phyloP scores from a whole-genome alignment of 2,797 vertebrate species.

The Myotis pilosus region DNA sequence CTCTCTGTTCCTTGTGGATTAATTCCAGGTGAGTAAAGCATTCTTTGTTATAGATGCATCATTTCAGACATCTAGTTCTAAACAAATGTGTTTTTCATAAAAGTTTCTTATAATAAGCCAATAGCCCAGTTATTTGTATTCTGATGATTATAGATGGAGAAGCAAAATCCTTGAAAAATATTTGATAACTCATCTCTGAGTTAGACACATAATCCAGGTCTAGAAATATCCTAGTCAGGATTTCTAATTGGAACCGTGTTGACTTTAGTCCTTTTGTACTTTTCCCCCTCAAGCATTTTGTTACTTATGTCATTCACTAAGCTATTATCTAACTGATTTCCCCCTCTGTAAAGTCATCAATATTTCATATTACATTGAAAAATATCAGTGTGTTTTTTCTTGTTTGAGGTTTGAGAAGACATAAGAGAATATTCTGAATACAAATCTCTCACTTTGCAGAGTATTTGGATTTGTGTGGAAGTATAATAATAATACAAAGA shows the following conservation, averaged over 20 bases:
- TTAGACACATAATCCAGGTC: background rate
- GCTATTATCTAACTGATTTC: background rate
- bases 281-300: background rate
- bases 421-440: background rate
- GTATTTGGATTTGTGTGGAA: background rate
- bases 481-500: background rate
- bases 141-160: conserved; percentile 13
- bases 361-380: conserved; percentile 17
- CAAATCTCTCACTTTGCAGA: background rate
- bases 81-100: conserved; percentile 49
- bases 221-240: conserved; percentile 11
- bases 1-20: background rate
- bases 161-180: background rate
- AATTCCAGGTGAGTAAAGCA: background rate
- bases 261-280: background rate
- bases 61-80: background rate
- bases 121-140: background rate
- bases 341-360: background rate
- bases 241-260: background rate
- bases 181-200: conserved; percentile 5
- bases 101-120: background rate
- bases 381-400: background rate
- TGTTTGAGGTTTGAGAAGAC: background rate
- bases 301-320: conserved; percentile 34
- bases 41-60: background rate